Percentiles rank a stretch among this genome's conserved stretches.
Conservation (phyloP, 2,113 vertebrate genomes). For the Mugil cephalus region DNA sequence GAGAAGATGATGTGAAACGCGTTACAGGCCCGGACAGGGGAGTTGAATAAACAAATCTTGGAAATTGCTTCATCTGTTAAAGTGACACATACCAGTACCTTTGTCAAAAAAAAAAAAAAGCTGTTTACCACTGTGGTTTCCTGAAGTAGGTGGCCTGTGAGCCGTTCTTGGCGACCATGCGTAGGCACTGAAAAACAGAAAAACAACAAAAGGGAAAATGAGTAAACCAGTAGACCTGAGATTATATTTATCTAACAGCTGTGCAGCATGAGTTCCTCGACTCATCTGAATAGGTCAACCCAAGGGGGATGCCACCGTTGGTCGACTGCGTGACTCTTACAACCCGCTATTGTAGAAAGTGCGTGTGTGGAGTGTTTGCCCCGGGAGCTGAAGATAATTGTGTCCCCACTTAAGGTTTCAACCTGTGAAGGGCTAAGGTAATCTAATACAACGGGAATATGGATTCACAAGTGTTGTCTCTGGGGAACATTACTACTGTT, state of each 20-base stretch:
- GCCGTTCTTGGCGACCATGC: conserved; percentile 46
- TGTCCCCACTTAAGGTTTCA: conserved; percentile 56
- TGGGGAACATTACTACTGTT: conserved; percentile 31
- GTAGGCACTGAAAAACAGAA: conserved; percentile 14
- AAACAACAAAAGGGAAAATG: conserved; percentile 43
- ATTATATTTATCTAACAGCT: conserved; percentile 50
- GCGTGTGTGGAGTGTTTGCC: conserved; percentile 52
- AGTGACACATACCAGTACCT: conserved; percentile 31
- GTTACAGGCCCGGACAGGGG: background rate
- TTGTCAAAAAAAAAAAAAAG: conserved; percentile 36
- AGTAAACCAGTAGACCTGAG: conserved; percentile 23
- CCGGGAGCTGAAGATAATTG: conserved; percentile 58
- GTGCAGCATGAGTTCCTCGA: conserved; percentile 56
- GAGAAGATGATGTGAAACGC: conserved; percentile 23
- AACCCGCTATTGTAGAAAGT: conserved; percentile 59
- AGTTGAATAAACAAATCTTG: conserved; percentile 43
- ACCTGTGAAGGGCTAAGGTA: conserved; percentile 40
- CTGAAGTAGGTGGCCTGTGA: conserved; percentile 61
- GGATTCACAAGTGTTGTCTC: conserved; percentile 50
- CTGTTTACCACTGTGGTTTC: conserved; percentile 63
- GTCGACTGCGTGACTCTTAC: conserved; percentile 50
- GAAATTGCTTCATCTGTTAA: conserved; percentile 26
- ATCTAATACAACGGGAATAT: conserved; percentile 50
- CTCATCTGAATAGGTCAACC: conserved; percentile 49
- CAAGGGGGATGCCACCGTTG: conserved; percentile 56